Percentiles rank a stretch among this genome's conserved stretches.
Conservation (phyloP, 2,113 vertebrate genomes). For the Lanius ludovicianus region DNA sequence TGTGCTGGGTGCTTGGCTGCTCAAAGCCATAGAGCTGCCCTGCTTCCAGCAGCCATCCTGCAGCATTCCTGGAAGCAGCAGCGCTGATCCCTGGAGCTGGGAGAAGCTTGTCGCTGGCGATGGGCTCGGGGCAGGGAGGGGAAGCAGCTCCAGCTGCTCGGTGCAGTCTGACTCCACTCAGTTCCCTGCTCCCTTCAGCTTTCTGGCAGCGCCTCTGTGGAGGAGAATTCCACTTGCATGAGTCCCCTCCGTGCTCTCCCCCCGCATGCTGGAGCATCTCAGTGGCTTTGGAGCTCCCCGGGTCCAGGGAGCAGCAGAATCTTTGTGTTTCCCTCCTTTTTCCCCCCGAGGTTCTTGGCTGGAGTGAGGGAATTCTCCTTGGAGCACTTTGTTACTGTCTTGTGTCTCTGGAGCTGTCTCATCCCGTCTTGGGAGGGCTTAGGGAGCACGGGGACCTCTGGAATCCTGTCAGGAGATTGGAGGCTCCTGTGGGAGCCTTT, state of each 20-base stretch:
- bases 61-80: not conserved
- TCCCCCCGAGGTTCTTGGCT: not conserved
- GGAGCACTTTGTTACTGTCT: not conserved
- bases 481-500: not conserved
- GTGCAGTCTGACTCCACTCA: not conserved
- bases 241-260: not conserved
- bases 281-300: not conserved
- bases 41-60: not conserved
- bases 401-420: not conserved
- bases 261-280: not conserved
- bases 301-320: not conserved
- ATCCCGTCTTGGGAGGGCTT: not conserved
- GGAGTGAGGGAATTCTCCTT: not conserved
- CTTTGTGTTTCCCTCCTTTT: not conserved
- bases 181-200: not conserved
- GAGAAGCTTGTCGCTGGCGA: slow-evolving; percentile 59
- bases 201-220: not conserved
- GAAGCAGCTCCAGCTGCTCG: not conserved
- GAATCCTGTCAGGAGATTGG: not conserved
- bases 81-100: not conserved
- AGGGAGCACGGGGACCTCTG: rapidly evolving
- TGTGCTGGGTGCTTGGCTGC: not conserved
- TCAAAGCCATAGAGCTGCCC: slow-evolving; percentile 45
- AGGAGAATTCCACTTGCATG: slow-evolving; percentile 1
- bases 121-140: slow-evolving; percentile 40